These are phyloP conservation scores for Caenorhabditis doughertyi DNA, from an alignment of 2,888 invertebrate genomes.

Conservation along the genomic window DNA sequence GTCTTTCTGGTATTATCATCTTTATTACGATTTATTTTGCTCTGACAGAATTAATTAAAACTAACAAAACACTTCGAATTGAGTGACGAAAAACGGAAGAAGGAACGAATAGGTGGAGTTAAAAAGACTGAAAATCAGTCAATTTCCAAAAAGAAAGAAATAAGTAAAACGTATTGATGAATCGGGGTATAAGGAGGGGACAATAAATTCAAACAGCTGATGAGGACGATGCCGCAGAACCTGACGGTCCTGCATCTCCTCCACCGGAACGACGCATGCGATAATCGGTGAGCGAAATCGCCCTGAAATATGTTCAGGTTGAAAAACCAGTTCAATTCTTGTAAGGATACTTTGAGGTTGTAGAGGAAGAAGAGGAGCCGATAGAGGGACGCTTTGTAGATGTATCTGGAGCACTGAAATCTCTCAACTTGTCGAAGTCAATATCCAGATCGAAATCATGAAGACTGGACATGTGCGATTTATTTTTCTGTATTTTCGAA, in stretches of 20 bases:
- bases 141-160: conserved; percentile 12
- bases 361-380: too few species aligned
- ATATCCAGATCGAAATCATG: conserved; percentile 94
- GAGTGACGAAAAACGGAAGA: not conserved
- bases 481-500: not conserved
- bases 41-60: conserved; percentile 32
- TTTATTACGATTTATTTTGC: conserved; percentile 30
- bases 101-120: not conserved
- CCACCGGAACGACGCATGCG: conserved; percentile 43
- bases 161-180: conserved; percentile 35
- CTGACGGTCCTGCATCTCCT: conserved; percentile 29
- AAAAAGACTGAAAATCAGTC: not conserved
- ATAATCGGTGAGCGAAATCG: conserved; percentile 21
- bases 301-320: conserved; percentile 4
- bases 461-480: conserved; percentile 86
- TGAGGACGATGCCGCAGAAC: conserved; percentile 5
- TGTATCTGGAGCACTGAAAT: conserved; percentile 7
- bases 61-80: conserved; percentile 20
- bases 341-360: not conserved
- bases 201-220: conserved; percentile 20
- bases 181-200: not conserved
- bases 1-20: too few species aligned
- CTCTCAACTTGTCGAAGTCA: conserved; percentile 76
- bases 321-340: not conserved
- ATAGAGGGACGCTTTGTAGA: conserved; percentile 4